These are phyloP conservation scores for Plotosus lineatus DNA, from an alignment of 2,113 vertebrate species.

Conservation along the genomic window DNA sequence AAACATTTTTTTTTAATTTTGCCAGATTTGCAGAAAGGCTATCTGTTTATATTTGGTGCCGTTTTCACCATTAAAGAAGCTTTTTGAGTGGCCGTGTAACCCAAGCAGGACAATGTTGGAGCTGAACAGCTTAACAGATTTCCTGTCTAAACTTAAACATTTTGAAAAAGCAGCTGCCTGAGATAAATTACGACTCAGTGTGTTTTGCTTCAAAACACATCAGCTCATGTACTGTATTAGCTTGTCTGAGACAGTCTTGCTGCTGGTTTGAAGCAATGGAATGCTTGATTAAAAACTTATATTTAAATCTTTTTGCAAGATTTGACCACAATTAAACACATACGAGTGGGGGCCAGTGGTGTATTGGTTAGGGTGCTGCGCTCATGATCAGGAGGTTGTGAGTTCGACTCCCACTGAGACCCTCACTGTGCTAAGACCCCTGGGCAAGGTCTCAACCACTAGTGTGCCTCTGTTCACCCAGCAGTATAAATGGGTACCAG, in stretches of 20 bases:
- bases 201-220: conserved; percentile 50
- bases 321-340: too few relatives aligned
- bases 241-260: conserved; percentile 56
- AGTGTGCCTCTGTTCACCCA: too few relatives aligned
- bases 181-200: conserved; percentile 64
- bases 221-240: conserved; percentile 65
- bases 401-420: too few relatives aligned
- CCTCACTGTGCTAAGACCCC: too few relatives aligned
- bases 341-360: too few relatives aligned
- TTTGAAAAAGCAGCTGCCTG: conserved; percentile 67
- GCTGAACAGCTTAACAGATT: conserved; percentile 60
- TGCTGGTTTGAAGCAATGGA: conserved; percentile 61
- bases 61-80: conserved; percentile 68
- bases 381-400: too few relatives aligned
- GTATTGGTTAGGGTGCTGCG: too few relatives aligned
- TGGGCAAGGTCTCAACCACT: too few relatives aligned
- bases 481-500: too few relatives aligned
- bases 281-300: not conserved
- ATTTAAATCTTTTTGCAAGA: not conserved
- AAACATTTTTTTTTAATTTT: conserved; percentile 67
- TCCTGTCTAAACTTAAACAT: conserved; percentile 61
- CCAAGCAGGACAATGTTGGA: conserved; percentile 62
- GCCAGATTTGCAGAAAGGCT: conserved; percentile 73
- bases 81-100: conserved; percentile 65
- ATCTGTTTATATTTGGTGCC: conserved; percentile 73